Conservation (phyloP, 2,113 vertebrate species). For the Apistogramma diplotaenia region DNA sequence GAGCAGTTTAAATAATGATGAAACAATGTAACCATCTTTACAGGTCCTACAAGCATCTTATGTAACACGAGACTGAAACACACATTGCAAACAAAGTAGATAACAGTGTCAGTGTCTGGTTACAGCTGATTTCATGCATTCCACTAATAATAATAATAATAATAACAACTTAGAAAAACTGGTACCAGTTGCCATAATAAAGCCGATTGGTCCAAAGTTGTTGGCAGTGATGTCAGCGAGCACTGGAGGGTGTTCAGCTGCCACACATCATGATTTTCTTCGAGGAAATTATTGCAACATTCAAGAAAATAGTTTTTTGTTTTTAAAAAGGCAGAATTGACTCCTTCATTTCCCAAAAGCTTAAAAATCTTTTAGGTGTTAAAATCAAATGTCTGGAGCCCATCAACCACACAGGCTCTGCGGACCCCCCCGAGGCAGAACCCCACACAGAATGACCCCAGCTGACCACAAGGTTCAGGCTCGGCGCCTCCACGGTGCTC, state of each 20-base stretch:
- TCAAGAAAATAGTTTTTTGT: too few relatives aligned
- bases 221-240: not conserved
- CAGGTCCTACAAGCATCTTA: not conserved
- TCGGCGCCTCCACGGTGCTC: too few relatives aligned
- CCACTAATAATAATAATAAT: not conserved
- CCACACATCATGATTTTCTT: not conserved
- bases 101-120: not conserved
- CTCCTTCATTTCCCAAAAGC: not conserved
- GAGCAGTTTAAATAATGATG: not conserved
- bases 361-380: too few relatives aligned
- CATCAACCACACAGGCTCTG: too few relatives aligned
- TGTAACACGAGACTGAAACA: not conserved
- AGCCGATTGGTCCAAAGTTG: not conserved
- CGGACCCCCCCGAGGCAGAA: too few relatives aligned
- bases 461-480: too few relatives aligned
- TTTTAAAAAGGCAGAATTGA: too few relatives aligned
- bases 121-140: not conserved
- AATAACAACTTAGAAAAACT: not conserved
- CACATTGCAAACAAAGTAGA: too few relatives aligned
- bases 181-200: not conserved
- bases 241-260: not conserved
- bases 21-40: not conserved
- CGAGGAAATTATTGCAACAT: too few relatives aligned
- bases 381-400: too few relatives aligned
- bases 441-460: too few relatives aligned